phyloP scores from a whole-genome alignment of 2,113 vertebrate species.

The Pluvialis apricaria region DNA sequence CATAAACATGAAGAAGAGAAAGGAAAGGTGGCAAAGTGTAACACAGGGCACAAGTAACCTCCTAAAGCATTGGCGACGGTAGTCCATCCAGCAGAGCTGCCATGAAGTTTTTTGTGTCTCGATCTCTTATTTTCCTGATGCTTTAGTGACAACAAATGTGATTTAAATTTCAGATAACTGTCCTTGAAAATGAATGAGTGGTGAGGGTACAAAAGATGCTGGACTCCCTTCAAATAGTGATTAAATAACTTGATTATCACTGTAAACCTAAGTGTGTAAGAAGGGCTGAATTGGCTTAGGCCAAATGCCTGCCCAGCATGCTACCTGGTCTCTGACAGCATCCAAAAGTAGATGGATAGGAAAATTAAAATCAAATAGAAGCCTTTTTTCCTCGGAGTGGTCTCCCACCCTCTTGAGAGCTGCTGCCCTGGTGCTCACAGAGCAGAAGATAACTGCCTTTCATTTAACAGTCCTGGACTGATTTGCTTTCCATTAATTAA shows the following conservation, averaged over 20 bases:
- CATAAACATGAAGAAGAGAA: neutral
- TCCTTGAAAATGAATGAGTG: neutral
- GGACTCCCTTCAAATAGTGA: neutral
- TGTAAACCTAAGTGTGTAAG: neutral
- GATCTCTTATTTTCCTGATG: neutral
- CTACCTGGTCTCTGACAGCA: neutral
- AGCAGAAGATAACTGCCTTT: neutral
- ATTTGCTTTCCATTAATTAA: neutral
- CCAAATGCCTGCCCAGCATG: neutral
- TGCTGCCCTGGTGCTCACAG: neutral
- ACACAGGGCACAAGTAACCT: fast-evolving
- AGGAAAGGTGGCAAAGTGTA: neutral
- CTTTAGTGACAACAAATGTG: neutral
- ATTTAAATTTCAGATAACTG: neutral
- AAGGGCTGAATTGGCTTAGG: neutral
- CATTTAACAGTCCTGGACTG: neutral
- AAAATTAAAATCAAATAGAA: neutral
- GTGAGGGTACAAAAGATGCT: neutral
- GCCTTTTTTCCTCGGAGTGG: neutral
- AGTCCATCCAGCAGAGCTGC: neutral
- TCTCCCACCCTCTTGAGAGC: neutral
- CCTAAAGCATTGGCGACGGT: neutral
- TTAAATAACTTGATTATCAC: neutral
- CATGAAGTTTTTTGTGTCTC: neutral
- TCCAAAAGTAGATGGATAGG: neutral